phyloP scores from a whole-genome alignment of 2,888 invertebrate genomes.

The Cantharis rustica region DNA sequence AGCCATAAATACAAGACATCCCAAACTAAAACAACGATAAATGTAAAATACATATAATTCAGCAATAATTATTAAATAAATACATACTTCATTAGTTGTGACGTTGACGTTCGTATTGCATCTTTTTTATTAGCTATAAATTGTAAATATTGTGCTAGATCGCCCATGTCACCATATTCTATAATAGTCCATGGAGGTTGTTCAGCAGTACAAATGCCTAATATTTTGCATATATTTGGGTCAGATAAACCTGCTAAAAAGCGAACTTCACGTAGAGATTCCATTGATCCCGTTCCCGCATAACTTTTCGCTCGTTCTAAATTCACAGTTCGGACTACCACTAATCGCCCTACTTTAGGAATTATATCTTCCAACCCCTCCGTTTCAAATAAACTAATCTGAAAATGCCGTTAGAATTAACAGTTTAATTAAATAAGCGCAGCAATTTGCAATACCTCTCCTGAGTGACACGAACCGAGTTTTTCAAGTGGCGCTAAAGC shows the following conservation, averaged over 20 bases:
- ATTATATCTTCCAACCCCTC: constrained; percentile 59
- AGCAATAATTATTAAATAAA: background rate
- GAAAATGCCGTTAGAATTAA: constrained; percentile 39
- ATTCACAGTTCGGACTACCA: constrained; percentile 60
- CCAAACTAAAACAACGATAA: constrained; percentile 60
- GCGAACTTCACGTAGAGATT: constrained; percentile 67
- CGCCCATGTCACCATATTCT: constrained; percentile 77
- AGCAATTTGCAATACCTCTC: constrained; percentile 57
- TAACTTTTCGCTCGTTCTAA: constrained; percentile 55
- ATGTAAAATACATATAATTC: background rate
- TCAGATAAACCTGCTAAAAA: constrained; percentile 71
- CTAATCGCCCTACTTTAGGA: constrained; percentile 57
- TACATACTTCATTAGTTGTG: constrained; percentile 50
- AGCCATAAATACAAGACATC: constrained; percentile 72
- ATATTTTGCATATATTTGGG: constrained; percentile 67
- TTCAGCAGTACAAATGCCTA: constrained; percentile 64
- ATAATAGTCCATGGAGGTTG: constrained; percentile 71
- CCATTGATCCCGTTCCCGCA: constrained; percentile 51
- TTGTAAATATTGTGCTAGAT: constrained; percentile 71
- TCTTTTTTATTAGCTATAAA: constrained; percentile 54
- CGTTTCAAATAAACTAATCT: constrained; percentile 63
- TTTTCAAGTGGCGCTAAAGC: constrained; percentile 62
- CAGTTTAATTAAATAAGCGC: constrained; percentile 36
- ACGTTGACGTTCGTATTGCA: constrained; percentile 45
- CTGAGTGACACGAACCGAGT: constrained; percentile 62